phyloP scores from a whole-genome alignment of 2,888 invertebrate genomes.

The Brachyptera risi region DNA sequence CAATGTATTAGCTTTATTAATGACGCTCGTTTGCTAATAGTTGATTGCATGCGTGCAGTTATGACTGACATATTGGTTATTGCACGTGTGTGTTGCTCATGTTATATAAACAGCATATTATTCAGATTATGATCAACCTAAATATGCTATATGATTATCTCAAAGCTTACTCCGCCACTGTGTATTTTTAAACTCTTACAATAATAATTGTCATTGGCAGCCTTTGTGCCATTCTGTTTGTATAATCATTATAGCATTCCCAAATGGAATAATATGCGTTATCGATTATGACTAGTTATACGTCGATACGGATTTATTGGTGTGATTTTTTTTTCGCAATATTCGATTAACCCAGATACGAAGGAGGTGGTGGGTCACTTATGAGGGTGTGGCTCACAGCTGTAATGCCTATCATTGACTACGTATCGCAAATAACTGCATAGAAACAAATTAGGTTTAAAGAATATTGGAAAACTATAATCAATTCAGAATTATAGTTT shows the following conservation, averaged over 20 bases:
- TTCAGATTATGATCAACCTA: conserved; percentile 15
- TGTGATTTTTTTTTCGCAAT: background rate
- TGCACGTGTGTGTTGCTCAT: background rate
- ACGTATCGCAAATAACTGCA: too few species aligned
- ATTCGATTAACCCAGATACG: conserved; percentile 17
- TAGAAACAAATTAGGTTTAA: too few species aligned
- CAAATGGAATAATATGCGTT: background rate
- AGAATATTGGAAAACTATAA: too few species aligned
- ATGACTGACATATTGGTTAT: too few species aligned
- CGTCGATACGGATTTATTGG: background rate
- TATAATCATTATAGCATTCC: background rate
- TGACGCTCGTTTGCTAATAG: too few species aligned
- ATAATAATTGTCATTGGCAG: background rate
- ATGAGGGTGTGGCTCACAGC: too few species aligned
- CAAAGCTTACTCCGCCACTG: conserved; percentile 3
- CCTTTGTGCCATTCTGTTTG: background rate
- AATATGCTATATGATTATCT: conserved; percentile 8
- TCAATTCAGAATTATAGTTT: too few species aligned
- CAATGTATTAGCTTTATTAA: too few species aligned
- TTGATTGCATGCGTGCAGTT: too few species aligned
- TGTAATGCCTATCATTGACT: too few species aligned
- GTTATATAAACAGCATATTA: background rate
- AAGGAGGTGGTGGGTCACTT: too few species aligned
- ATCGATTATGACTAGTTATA: background rate
- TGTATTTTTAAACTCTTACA: background rate